These are phyloP conservation scores for Drosophila austrosaltans DNA, from an alignment of 2,888 invertebrate species.

Conservation along the genomic window DNA sequence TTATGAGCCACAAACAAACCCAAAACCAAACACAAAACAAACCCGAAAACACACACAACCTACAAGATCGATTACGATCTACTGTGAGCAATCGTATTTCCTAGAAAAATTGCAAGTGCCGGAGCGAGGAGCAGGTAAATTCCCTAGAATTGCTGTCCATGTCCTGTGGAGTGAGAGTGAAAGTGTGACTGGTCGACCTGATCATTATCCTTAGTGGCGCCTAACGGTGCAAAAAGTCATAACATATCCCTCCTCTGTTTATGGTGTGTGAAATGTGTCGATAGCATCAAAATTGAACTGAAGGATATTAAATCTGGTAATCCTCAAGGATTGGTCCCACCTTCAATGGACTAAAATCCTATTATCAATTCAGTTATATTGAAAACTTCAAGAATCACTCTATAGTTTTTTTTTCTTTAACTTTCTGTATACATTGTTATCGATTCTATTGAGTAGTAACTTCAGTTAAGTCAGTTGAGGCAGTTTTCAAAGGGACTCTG, in stretches of 20 bases:
- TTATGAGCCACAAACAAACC: slow-evolving; percentile 13
- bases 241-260: not conserved
- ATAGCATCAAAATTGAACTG: not conserved
- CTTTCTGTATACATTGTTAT: too few relatives aligned
- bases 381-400: not conserved
- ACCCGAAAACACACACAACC: not conserved
- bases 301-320: not conserved
- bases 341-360: not conserved
- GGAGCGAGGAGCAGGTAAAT: not conserved
- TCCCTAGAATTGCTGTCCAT: not conserved
- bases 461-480: too few relatives aligned
- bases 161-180: not conserved
- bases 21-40: not conserved
- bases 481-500: too few relatives aligned
- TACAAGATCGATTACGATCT: slow-evolving; percentile 1
- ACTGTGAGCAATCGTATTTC: not conserved
- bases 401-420: not conserved
- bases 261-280: not conserved
- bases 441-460: too few relatives aligned
- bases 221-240: slow-evolving; percentile 6
- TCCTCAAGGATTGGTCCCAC: not conserved
- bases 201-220: slow-evolving; percentile 5
- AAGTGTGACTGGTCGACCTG: not conserved
- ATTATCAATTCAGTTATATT: not conserved
- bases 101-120: slow-evolving; percentile 5